Percentiles rank a stretch among this genome's conserved stretches.
Conservation (phyloP, 2,888 invertebrate genomes). For the Sarcophaga subvicina region DNA sequence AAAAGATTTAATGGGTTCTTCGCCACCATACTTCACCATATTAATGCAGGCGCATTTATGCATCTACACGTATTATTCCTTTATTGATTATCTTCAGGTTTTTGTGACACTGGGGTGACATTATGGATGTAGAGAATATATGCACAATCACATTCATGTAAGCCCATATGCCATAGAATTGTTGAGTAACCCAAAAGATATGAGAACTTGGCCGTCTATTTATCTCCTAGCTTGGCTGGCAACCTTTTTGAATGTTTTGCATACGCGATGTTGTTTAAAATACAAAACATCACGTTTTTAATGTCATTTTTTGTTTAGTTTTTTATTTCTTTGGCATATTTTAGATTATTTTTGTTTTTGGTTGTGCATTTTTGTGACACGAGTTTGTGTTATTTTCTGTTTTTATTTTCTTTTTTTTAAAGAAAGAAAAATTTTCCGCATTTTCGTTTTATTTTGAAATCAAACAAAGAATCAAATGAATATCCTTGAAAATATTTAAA, state of each 20-base stretch:
- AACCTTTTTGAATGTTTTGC: background rate
- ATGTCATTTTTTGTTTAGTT: constrained; percentile 18
- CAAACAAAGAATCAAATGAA: background rate
- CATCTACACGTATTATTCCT: constrained; percentile 52
- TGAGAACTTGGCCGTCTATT: background rate
- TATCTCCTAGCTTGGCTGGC: background rate
- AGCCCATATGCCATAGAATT: background rate
- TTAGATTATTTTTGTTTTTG: background rate
- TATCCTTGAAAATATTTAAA: too few relatives aligned
- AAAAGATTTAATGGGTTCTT: background rate
- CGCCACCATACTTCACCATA: background rate
- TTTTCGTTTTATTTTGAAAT: too few relatives aligned
- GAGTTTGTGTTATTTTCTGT: background rate
- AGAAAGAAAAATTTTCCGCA: too few relatives aligned
- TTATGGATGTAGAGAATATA: constrained; percentile 1
- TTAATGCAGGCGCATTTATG: constrained; percentile 47
- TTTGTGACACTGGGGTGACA: constrained; percentile 29
- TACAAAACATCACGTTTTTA: constrained; percentile 51
- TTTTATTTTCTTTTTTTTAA: too few relatives aligned
- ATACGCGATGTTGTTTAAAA: background rate
- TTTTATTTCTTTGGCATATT: background rate
- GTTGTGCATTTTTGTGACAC: background rate
- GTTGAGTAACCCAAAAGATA: background rate
- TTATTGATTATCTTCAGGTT: constrained; percentile 53
- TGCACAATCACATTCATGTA: background rate